These are phyloP conservation scores for Bathynomus jamesi DNA, from an alignment of 1,140 invertebrate genomes.

Conservation along the genomic window DNA sequence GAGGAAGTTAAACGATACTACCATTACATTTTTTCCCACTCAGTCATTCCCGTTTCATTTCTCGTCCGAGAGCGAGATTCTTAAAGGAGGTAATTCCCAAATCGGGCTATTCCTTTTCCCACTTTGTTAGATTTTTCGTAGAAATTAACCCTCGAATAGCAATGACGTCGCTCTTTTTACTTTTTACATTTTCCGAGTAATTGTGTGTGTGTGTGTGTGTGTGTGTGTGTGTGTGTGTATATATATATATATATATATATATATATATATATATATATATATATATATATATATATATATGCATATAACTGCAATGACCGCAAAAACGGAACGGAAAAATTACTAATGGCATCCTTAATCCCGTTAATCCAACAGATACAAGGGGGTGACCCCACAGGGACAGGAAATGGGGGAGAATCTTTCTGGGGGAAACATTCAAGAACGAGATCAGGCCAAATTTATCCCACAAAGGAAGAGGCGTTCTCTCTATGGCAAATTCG, in stretches of 20 bases:
- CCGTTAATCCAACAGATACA: slow-evolving; percentile 64
- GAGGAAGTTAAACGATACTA: too few species aligned
- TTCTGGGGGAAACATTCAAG: slow-evolving; percentile 90
- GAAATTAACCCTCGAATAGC: too few species aligned
- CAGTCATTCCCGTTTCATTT: too few species aligned
- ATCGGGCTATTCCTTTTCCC: too few species aligned
- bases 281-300: slow-evolving; percentile 9
- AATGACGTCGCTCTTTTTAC: too few species aligned
- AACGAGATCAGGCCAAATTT: slow-evolving; percentile 90
- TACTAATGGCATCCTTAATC: neutral
- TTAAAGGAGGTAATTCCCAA: too few species aligned
- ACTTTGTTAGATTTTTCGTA: too few species aligned
- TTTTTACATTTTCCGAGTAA: too few species aligned
- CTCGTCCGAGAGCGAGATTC: too few species aligned
- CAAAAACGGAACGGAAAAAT: too few species aligned
- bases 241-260: slow-evolving; percentile 12
- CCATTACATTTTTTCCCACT: too few species aligned
- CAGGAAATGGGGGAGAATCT: slow-evolving; percentile 87
- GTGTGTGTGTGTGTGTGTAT: neutral
- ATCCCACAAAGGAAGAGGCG: slow-evolving; percentile 79
- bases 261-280: slow-evolving; percentile 14
- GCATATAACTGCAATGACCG: neutral
- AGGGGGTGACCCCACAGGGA: slow-evolving; percentile 96
- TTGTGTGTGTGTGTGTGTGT: neutral
- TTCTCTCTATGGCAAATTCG: slow-evolving; percentile 97